Base-by-base conservation (phyloP, 2,888 invertebrate genomes). In the Sepioteuthis lessoniana region DNA sequence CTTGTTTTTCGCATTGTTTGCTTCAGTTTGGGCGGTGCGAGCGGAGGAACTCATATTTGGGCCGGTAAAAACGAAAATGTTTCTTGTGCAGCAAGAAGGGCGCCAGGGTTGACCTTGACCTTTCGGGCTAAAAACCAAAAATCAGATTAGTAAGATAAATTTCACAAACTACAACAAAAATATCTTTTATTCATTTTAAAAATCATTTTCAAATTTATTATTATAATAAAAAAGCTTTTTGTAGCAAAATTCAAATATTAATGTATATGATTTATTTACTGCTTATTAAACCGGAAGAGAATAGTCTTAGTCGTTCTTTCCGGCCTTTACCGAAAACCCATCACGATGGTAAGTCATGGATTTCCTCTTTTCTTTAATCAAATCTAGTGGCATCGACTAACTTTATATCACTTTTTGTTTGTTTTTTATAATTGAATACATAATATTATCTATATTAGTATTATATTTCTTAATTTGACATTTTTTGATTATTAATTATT, bases 1-100 rank as follows among this genome's bases (percentile, higher is more conserved):
- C 92, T 92, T 92, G 16, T 42, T 92, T 92, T 92, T 92, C 46
- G 46, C 92, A 92, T 92, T 92, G 42, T 92, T 92, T 4, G 92
- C 92, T 28, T 92, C 92, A 38, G 92, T 92, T 47, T 47, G 92
- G 47, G 42, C 38, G 35, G 42, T 47, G 47, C 47, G 92, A 31
- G 42, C 92, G n/a, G 46, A 46, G 8, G 38, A 47, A 92, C 92
- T 92, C 92, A 92, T 92, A 42, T 31, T 92, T 92, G 16, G 76
- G 76, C 76, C 76, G 76, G 76, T 13, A 76, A 76, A 76, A 76
- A 19, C 76, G 76, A 76, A 76, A 76, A 76, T 76, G 76, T 76
- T 76, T 35, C 76, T 76, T 13, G n/a, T 76, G 76, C 2, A n/a
- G 16, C n/a, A 76, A 76, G 76, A 76, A 76, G 76, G 76, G 76